Evolutionary conservation across 2,113 vertebrate species (phyloP), one percentile per base, ranked within the genome.

Genomic region (Potamarius usumacintae): DNA sequence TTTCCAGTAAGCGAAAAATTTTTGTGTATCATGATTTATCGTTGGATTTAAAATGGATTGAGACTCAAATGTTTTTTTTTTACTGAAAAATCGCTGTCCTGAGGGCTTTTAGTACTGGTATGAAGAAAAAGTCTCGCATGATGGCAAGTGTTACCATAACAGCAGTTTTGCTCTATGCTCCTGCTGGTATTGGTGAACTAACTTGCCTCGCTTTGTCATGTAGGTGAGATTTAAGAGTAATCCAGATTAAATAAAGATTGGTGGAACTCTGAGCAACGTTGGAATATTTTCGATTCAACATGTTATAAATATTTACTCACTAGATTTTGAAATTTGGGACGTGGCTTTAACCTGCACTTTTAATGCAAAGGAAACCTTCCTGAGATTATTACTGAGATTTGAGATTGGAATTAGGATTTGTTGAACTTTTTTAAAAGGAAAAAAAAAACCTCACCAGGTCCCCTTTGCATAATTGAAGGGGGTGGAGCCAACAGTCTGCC

Each of bases 1-100:
- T 97, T 98, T 85, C 98, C 98, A 96, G 98, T 99, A 93, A 88
- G 12, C 5, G 11, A 42, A 42, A 42, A 42, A 42, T 42, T 42
- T 2, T 34, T 42, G 34, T 42, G 34, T 42, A 42, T 42, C 34
- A 42, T 34, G 34, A 34, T 42, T 42, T 42, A 42, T 42, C 34
- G 34, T 3, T 42, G 34, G 34, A 42, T 42, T 42, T 42, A 42
- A 42, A 42, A 42, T 42, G 34, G 2, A 34, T 34, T 34, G 34
- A 34, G 34, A 34, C 34, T 34, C 34, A 2, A 34, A 34, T 1
- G 30, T 34, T 1, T 34, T 1, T 34, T 34, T 34, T 34, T 34
- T 34, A 34, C 34, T 34, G 34, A 34, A 34, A 34, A 34, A 34
- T 34, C 34, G 34, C 34, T 34, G 34, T 30, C 30, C 30, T 30